Percentiles rank a stretch among this genome's conserved stretches.
Conservation (phyloP, 2,113 vertebrate species). For the Poeciliopsis retropinna region DNA sequence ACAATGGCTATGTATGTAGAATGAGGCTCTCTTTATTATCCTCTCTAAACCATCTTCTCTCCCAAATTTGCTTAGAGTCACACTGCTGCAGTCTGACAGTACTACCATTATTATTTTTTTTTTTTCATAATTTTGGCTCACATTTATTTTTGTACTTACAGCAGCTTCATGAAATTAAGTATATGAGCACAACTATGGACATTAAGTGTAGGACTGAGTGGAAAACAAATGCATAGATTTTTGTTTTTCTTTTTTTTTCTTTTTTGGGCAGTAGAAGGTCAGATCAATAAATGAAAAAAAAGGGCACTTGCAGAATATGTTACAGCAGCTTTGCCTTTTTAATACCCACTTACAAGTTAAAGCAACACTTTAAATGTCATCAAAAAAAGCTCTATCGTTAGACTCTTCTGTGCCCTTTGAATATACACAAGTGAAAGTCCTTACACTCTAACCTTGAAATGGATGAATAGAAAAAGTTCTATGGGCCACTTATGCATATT, state of each 20-base stretch:
- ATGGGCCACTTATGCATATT: conserved; percentile 9
- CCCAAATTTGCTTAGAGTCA: too few species aligned
- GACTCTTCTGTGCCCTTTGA: conserved; percentile 37
- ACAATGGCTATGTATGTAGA: too few species aligned
- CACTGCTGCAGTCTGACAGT: too few species aligned
- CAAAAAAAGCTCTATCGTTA: conserved; percentile 17
- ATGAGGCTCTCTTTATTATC: too few species aligned
- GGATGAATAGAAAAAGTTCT: conserved; percentile 12
- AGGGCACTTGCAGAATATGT: conserved; percentile 55
- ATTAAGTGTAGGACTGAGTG: conserved; percentile 29
- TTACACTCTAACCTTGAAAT: conserved; percentile 17
- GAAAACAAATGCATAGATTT: conserved; percentile 49
- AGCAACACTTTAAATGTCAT: conserved; percentile 47
- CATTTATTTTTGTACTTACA: not conserved
- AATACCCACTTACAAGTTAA: conserved; percentile 62
- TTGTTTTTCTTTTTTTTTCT: conserved; percentile 7
- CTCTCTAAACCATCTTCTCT: too few species aligned
- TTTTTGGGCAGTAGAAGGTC: conserved; percentile 65
- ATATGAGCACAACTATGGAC: conserved; percentile 13
- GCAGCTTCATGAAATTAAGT: not conserved
- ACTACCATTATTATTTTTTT: not conserved
- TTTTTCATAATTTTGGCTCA: not conserved
- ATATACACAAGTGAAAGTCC: conserved; percentile 28
- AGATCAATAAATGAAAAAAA: conserved; percentile 75
- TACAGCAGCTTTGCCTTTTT: conserved; percentile 45